Percentiles rank a stretch among this genome's conserved stretches.
Conservation (phyloP, 1,140 invertebrate genomes). For the Anoplolepis gracilipes region DNA sequence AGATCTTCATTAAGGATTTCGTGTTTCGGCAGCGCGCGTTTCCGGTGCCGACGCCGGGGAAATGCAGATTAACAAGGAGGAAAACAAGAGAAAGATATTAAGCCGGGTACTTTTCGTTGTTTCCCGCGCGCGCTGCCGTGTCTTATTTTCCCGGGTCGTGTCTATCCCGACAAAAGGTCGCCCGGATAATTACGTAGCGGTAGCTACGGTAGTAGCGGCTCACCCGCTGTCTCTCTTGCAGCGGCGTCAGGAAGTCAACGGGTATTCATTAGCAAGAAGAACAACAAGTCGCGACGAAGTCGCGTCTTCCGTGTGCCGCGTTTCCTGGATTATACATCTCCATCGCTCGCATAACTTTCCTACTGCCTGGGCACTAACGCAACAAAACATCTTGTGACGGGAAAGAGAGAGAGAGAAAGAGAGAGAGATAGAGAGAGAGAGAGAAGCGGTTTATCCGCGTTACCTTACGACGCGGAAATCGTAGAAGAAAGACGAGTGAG, state of each 20-base stretch:
- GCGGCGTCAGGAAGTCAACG: conserved; percentile 57
- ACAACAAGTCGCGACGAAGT: conserved; percentile 54
- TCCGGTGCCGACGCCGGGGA: conserved; percentile 50
- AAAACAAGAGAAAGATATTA: conserved; percentile 64
- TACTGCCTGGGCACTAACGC: conserved; percentile 41
- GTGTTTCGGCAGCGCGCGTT: conserved; percentile 52
- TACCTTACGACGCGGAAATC: conserved; percentile 14
- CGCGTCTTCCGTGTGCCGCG: conserved; percentile 53
- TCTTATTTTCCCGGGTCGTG: conserved; percentile 59
- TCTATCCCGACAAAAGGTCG: conserved; percentile 60
- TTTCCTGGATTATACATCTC: conserved; percentile 42
- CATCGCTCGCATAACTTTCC: conserved; percentile 57
- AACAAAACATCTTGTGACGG: conserved; percentile 54
- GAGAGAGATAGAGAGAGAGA: conserved; percentile 24
- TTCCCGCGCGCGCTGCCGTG: conserved; percentile 48
- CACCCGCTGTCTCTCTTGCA: conserved; percentile 33
- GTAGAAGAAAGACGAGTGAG: conserved; percentile 33
- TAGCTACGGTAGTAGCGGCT: conserved; percentile 55
- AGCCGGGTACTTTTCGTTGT: conserved; percentile 60
- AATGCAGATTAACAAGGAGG: conserved; percentile 62
- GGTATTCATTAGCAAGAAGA: conserved; percentile 63
- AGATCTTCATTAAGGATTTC: conserved; percentile 59
- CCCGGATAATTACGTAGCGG: conserved; percentile 64
- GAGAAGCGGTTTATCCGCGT: not conserved
- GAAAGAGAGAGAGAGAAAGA: conserved; percentile 18